Evolutionary conservation across 1,140 invertebrate genomes (phyloP).

Genomic region (Drosophila prosaltans): DNA sequence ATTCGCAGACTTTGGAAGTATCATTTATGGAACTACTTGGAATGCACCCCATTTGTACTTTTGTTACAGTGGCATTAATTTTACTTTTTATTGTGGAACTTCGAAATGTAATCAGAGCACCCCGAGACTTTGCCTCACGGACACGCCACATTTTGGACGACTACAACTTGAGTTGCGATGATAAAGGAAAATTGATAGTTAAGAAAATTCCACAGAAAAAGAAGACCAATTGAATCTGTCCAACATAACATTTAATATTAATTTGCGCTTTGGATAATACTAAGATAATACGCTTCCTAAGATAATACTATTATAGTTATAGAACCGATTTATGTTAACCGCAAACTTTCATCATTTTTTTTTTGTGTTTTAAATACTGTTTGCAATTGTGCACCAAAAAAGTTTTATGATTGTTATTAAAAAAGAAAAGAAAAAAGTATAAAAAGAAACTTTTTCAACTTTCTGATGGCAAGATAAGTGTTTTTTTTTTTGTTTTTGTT

Average conservation of each 20-base stretch:
- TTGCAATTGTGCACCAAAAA: constrained; percentile 52
- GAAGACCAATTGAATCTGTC: neutral
- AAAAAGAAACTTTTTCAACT: constrained; percentile 74
- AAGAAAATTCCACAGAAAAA: neutral
- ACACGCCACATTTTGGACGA: neutral
- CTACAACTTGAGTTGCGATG: neutral
- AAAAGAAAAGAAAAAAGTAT: constrained; percentile 39
- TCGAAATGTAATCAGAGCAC: neutral
- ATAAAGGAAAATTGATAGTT: neutral
- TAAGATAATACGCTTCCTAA: too few species aligned
- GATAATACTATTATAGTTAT: too few species aligned
- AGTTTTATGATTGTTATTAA: constrained; percentile 66
- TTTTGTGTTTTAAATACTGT: constrained; percentile 22
- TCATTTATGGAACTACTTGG: neutral
- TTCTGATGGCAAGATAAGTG: constrained; percentile 78
- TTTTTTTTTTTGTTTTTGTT: constrained; percentile 48
- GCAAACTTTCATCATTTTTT: constrained; percentile 1
- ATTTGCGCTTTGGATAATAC: too few species aligned
- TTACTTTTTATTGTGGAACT: neutral
- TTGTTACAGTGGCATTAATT: neutral
- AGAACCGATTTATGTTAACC: too few species aligned
- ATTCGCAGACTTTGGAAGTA: neutral
- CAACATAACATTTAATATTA: too few species aligned
- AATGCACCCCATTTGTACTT: neutral
- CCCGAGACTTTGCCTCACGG: neutral